phyloP scores from a whole-genome alignment of 2,888 invertebrate species.

The Mesochorus sp. region DNA sequence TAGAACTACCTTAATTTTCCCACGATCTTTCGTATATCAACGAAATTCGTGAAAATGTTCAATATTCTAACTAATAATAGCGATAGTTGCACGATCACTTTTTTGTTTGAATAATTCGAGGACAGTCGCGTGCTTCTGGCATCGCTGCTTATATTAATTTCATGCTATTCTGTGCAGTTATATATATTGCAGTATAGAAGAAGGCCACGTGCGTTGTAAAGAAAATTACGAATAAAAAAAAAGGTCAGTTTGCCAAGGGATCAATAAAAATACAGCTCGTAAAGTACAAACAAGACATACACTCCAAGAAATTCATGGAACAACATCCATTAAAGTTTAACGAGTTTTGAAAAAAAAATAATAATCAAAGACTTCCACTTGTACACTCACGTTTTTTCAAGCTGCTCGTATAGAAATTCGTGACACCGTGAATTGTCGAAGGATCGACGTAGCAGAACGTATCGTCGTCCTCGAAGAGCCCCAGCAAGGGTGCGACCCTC shows the following conservation, averaged over 20 bases:
- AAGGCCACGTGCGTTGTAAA: background rate
- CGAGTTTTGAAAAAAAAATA: background rate
- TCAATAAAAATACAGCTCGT: background rate
- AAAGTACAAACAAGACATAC: background rate
- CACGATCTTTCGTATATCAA: too few relatives aligned
- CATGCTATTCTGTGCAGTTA: too few relatives aligned
- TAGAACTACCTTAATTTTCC: too few relatives aligned
- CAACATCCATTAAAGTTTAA: background rate
- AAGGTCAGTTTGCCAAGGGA: background rate
- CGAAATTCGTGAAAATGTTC: too few relatives aligned
- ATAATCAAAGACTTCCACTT: background rate
- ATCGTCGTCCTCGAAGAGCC: constrained; percentile 59
- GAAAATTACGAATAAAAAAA: background rate
- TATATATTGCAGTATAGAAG: background rate
- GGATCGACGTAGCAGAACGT: constrained; percentile 68
- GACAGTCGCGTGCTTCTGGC: too few relatives aligned
- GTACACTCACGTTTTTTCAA: constrained; percentile 21
- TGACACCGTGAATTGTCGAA: constrained; percentile 37
- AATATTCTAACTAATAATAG: too few relatives aligned
- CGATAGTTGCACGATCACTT: too few relatives aligned
- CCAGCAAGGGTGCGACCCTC: constrained; percentile 63
- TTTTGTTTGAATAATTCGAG: background rate
- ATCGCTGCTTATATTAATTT: too few relatives aligned
- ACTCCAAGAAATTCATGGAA: background rate
- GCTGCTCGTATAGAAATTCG: constrained; percentile 37